phyloP scores from a whole-genome alignment of 2,113 vertebrate species.

The Plestiodon gilberti region DNA sequence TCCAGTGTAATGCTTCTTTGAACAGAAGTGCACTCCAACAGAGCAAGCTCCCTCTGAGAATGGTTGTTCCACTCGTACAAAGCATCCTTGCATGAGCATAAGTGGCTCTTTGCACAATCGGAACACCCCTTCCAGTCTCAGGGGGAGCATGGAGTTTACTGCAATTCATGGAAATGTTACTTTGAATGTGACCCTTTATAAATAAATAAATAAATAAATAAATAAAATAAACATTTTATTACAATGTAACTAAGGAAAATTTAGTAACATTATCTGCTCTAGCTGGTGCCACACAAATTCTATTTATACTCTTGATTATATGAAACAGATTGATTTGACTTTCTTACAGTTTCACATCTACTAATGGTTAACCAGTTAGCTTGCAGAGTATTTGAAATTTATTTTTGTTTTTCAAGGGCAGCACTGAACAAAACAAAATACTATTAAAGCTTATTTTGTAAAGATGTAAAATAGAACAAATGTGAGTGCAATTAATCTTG shows the following conservation, averaged over 20 bases:
- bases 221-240: neutral
- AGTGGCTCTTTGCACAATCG: no score
- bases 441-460: neutral
- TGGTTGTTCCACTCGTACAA: no score
- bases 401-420: neutral
- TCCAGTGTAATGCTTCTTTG: no score
- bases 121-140: no score
- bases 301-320: neutral
- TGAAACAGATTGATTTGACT: neutral
- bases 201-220: no score
- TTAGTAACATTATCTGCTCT: neutral
- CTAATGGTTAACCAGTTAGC: neutral
- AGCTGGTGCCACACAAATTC: neutral
- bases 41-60: no score
- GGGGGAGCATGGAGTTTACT: no score
- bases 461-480: no score
- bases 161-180: no score
- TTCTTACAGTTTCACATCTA: neutral
- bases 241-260: rapidly evolving
- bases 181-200: no score
- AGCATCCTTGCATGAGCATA: no score
- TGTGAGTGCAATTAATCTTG: neutral
- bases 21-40: no score
- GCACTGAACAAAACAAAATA: neutral
- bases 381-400: neutral